Base-by-base conservation (phyloP, 2,888 invertebrate genomes). In the Nebria salina region DNA sequence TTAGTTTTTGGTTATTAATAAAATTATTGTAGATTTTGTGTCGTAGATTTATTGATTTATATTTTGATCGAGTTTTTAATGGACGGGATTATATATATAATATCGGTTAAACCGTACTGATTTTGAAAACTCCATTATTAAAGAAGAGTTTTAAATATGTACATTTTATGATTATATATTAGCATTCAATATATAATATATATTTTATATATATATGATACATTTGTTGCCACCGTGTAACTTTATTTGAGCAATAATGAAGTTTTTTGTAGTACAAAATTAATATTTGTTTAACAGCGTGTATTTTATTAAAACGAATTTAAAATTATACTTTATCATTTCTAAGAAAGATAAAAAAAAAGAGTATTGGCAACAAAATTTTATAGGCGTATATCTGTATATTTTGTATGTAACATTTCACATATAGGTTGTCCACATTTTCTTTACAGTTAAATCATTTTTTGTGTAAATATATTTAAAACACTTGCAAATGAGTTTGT, bases 191-290 rank as follows among this genome's bases (percentile, higher is more conserved):
- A 73, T 42, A 34, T 72, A 26, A 72, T 72, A 26, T 72, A 72
- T 72, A 72, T 72, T 72, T 26, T 75, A 54, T 75, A 81, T 81
- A 76, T 81, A 68, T 54, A 54, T 54, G 13, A 80, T 75, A 81
- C 66, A 81, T 81, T 81, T 80, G 80, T 81, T 81, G 81, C 81
- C 81, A 81, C 72, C 65, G 81, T 65, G 76, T 76, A 81, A 81
- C 76, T 81, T 81, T 81, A 65, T 81, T 81, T 81, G 81, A 81
- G 76, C 76, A 81, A 81, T 81, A 80, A 80, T 80, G 70, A 80
- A 80, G 80, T 80, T 81, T 75, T 81, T 76, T 81, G 76, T 81
- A 81, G 81, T 81, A 81, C 81, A 81, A 81, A 81, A 81, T 81
- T 81, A 81, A 76, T 76, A 81, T 81, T 81, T 72, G 73, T 81